Base-by-base conservation (phyloP, 1,140 invertebrate species). In the Hermatobates lingyangjiaoensis region DNA sequence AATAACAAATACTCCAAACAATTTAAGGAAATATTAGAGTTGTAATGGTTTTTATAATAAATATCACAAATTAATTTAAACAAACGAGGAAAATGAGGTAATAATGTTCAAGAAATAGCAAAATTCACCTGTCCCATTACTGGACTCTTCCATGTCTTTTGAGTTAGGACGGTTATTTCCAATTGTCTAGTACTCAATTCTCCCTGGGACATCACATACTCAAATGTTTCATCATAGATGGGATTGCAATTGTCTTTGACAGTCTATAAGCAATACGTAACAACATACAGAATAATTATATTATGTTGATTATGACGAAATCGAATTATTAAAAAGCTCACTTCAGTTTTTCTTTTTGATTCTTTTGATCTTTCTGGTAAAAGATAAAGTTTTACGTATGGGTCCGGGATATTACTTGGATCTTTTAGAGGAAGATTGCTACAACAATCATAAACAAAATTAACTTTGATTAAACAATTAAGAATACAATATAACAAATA, bases 381-480 rank as follows among this genome's bases (percentile, higher is more conserved):
- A 30, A 96, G 71, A 64, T 95, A 93, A 20, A 95, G 66, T 62
- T 93, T 92, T 0, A 95, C 88, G 64, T 95, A 95, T 0, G 91
- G 90, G 71, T 96, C 91, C 1, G 91, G 89, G 57, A 93, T 80
- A 63, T 88, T 87, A 48, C 75, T 76, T 18, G 82, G 80, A 67
- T 92, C 89, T 57, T 86, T 87, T 21, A 88, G 64, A 3, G 87
- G 85, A 52, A 95, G 74, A 68, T 91, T 85, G 54, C 80, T 83
- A 63, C 15, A 70, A 69, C 55, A 45, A 40, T 46, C 23, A 46
- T 25, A 26, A 50, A 58, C 53, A 39, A n/a, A 45, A 48, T 44
- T 54, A 23, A n/a, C 15, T 48, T n/a, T 20, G 48, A 40, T 28
- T 34, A 14, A 24, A 3, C 27, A 1, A 47, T 1, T 28, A 24